Base-by-base conservation (phyloP, 2,113 vertebrate species). In the Sturnira hondurensis region DNA sequence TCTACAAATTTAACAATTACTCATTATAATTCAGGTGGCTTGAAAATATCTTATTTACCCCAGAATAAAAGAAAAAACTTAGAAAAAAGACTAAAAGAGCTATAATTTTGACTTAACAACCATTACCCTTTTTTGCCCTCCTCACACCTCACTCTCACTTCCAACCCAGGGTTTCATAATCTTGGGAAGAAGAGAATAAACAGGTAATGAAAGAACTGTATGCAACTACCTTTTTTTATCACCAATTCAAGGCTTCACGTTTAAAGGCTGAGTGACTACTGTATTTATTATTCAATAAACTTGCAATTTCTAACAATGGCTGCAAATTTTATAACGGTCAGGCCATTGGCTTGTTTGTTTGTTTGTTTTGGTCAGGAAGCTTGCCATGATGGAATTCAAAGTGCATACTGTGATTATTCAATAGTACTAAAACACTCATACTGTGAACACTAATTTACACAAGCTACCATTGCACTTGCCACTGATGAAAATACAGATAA, bases 401-500 rank as follows among this genome's bases (percentile, higher is more conserved):
- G 74, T 93, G 76, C 50, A 89, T 31, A 83, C 52, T 92, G 71
- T 83, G 96, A 97, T 97, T 96, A 96, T 86, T 96, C 63, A 96
- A 52, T 95, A 73, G 83, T 63, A 74, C 61, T 90, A 85, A 97
- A 92, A 94, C 61, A 90, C 22, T 86, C 74, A 63, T 63, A 84
- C 93, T 54, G 77, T 83, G 86, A 80, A n/a, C 12, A 0, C 94
- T 97, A 96, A 97, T 97, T 96, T 95, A 54, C 74, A 77, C 77
- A 96, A 93, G 89, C 82, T 93, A 95, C 85, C 47, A 89, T 63
- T 65, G 24, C 45, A 65, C 26, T 95, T 94, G 89, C 43, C 58
- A 97, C 31, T 83, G 65, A 91, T 65, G 43, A 94, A 95, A 97
- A 95, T 83, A 95, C 82, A 96, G 97, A 97, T 96, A 95, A 89